Conservation (phyloP, 2,888 invertebrate species). For the Escarpia spicata region DNA sequence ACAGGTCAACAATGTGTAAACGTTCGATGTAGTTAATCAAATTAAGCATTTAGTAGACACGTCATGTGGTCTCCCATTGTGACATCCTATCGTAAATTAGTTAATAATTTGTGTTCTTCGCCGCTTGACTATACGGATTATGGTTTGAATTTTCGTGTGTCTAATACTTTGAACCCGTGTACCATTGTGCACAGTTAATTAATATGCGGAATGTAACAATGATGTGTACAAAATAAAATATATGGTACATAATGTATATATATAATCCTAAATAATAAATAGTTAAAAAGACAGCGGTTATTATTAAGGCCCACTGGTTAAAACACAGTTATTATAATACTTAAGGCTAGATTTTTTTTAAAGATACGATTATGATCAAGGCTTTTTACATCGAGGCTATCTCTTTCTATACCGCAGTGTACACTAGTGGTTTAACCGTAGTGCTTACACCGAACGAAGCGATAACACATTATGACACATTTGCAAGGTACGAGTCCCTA, state of each 20-base stretch:
- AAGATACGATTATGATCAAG: not conserved
- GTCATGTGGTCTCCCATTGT: not conserved
- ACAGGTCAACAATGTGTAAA: not conserved
- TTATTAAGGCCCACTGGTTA: not conserved
- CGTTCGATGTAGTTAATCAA: not conserved
- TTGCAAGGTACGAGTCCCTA: not conserved
- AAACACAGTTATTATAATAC: not conserved
- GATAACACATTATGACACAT: not conserved
- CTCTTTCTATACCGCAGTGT: not conserved
- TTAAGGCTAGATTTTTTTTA: not conserved
- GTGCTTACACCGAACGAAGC: not conserved
- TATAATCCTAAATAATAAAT: not conserved
- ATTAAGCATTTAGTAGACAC: not conserved
- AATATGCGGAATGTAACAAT: not conserved
- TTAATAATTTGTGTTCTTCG: too few species aligned
- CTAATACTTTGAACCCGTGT: not conserved
- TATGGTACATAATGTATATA: not conserved
- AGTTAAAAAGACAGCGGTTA: not conserved
- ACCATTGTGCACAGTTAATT: not conserved
- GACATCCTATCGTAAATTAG: not conserved
- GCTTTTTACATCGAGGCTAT: not conserved
- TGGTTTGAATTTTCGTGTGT: not conserved
- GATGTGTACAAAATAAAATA: not conserved
- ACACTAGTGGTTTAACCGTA: not conserved
- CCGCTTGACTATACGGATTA: too few species aligned